A percentile compares a stretch with the other conserved stretches of the same genome.
Evolutionary conservation across 2,113 vertebrate species (phyloP).

Genomic region (Loxodonta africana): DNA sequence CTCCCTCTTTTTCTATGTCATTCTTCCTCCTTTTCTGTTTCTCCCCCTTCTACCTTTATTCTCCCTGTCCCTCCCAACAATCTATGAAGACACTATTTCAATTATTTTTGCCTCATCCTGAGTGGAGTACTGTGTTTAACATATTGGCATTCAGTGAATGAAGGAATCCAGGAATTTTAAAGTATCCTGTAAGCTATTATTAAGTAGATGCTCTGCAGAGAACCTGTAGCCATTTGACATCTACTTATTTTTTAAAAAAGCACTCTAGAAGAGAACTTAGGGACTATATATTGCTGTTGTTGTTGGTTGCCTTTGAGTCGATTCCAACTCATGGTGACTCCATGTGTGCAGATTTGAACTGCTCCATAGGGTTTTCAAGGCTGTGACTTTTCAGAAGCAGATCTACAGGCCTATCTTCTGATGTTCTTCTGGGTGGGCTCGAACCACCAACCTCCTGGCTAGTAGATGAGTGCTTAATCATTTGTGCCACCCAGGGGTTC

Average conservation of each 20-base stretch:
- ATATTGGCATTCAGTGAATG: neutral
- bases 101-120: neutral
- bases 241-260: neutral
- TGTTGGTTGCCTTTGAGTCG: neutral
- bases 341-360: neutral
- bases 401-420: neutral
- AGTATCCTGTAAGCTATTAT: neutral
- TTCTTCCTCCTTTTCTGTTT: neutral
- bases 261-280: neutral
- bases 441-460: neutral
- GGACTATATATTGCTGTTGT: neutral
- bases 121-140: neutral
- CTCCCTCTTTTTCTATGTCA: neutral
- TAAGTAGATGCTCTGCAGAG: neutral
- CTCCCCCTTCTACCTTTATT: neutral
- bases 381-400: neutral
- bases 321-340: neutral
- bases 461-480: neutral
- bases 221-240: neutral
- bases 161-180: neutral
- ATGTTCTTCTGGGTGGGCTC: neutral
- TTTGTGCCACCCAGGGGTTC: neutral
- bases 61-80: neutral
- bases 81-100: neutral
- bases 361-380: neutral